Evolutionary conservation across 2,113 vertebrate genomes (phyloP), one percentile per base, ranked within the genome.

Genomic region (Sturnus vulgaris): DNA sequence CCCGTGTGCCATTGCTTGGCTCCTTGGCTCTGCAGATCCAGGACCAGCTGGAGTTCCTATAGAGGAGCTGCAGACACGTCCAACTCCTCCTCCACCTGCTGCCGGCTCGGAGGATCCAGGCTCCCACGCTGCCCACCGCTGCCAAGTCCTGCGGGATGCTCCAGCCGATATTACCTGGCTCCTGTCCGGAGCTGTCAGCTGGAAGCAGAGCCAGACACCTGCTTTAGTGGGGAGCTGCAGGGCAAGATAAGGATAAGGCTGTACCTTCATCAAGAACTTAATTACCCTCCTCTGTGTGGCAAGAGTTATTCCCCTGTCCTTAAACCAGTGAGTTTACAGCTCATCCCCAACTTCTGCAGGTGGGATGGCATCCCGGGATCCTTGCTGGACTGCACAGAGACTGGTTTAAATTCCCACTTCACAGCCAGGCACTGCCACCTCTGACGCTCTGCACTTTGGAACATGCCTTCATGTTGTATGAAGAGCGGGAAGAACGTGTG

Each of bases 351-450:
- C 28, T 59, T 40, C 55, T 37, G 63, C 1, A 9, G 16, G 18
- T 39, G 35, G 40, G 49, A 55, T 0, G 0, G 14, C 33, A 68
- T 23, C 14, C 15, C 11, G 7, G 15, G 31, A 22, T 39, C 40
- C 19, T 75, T 52, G 53, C 63, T 47, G 40, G 25, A 37, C 53
- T 66, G 5, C 0, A 12, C 7, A 31, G 47, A 66, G 52, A 17
- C 14, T 57, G 46, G 25, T 68, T 82, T 69, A 10, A 78, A 33
- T 30, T 61, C 24, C 37, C 25, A 19, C 55, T 59, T 60, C 65
- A 21, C 49, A 73, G 37, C 7, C 53, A 70, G 56, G 21, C 15
- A 4, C 64, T 37, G 53, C 5, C 40, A 65, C 25, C 13, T 63
- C 60, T 21, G n/a, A 55, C 42, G 39, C 40, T 61, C 50, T 57